Conservation (phyloP, 2,113 vertebrate species). For the Sphyrna mokarran region DNA sequence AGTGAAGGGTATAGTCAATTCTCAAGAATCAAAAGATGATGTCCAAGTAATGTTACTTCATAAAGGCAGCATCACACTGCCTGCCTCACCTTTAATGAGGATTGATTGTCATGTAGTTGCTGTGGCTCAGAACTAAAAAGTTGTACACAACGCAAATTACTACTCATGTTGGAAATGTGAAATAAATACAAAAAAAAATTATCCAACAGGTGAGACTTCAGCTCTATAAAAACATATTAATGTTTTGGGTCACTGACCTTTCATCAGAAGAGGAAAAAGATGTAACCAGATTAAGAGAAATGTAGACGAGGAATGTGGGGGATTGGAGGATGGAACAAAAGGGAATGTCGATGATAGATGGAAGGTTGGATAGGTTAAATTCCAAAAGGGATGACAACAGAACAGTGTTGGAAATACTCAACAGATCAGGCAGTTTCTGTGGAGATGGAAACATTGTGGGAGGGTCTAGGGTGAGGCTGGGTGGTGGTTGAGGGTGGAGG, state of each 20-base stretch:
- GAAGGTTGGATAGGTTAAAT: background rate
- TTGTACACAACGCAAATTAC: background rate
- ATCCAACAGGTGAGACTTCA: background rate
- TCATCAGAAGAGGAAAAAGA: background rate
- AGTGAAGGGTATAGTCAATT: background rate
- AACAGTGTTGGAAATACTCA: background rate
- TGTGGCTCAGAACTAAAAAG: background rate
- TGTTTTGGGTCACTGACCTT: background rate
- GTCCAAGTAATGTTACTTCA: background rate
- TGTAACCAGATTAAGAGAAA: background rate
- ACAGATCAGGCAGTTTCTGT: background rate
- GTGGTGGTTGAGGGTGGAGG: too few species aligned
- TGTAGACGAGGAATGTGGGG: background rate
- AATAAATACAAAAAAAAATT: background rate
- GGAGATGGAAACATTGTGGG: background rate
- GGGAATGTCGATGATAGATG: background rate
- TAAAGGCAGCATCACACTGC: background rate
- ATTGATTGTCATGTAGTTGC: background rate
- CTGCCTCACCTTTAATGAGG: background rate
- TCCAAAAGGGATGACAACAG: background rate
- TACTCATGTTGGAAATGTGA: background rate
- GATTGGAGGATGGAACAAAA: background rate
- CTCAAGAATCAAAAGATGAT: background rate
- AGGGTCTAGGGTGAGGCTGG: too few species aligned
- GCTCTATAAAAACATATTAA: background rate